Percentiles rank a stretch among this genome's conserved stretches.
Conservation (phyloP, 2,888 invertebrate genomes). For the Eremobia ochroleuca region DNA sequence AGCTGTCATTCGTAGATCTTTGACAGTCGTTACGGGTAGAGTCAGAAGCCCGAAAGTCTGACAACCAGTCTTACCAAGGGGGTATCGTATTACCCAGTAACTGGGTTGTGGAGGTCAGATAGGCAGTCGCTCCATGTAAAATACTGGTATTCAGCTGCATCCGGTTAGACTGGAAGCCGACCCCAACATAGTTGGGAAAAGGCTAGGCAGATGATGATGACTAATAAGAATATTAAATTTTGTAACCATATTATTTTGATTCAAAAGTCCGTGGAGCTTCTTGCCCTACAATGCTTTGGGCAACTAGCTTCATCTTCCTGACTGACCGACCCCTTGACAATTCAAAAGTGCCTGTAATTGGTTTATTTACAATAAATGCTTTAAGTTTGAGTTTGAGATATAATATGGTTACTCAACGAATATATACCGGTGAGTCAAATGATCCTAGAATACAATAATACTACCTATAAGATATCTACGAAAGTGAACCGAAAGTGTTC, state of each 20-base stretch:
- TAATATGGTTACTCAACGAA: background rate
- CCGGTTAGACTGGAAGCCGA: too few relatives aligned
- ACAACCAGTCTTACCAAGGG: too few relatives aligned
- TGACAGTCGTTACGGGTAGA: too few relatives aligned
- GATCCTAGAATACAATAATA: background rate
- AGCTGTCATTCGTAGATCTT: too few relatives aligned
- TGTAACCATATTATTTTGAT: background rate
- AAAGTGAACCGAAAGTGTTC: background rate
- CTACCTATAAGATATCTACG: background rate
- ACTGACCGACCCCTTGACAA: background rate
- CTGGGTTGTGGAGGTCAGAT: too few relatives aligned
- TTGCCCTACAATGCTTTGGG: background rate
- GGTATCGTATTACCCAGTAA: too few relatives aligned
- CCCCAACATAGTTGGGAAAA: too few relatives aligned
- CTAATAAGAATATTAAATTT: background rate
- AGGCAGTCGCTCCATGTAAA: too few relatives aligned
- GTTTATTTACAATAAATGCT: background rate
- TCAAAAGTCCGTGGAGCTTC: background rate
- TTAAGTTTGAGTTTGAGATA: background rate
- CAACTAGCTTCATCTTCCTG: background rate
- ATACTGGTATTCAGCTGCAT: too few relatives aligned
- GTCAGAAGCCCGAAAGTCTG: too few relatives aligned
- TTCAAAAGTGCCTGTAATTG: background rate
- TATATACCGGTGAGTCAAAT: background rate
- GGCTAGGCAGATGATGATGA: too few relatives aligned